phyloP scores from a whole-genome alignment of 2,113 vertebrate genomes.

The Dipodomys stephensi region DNA sequence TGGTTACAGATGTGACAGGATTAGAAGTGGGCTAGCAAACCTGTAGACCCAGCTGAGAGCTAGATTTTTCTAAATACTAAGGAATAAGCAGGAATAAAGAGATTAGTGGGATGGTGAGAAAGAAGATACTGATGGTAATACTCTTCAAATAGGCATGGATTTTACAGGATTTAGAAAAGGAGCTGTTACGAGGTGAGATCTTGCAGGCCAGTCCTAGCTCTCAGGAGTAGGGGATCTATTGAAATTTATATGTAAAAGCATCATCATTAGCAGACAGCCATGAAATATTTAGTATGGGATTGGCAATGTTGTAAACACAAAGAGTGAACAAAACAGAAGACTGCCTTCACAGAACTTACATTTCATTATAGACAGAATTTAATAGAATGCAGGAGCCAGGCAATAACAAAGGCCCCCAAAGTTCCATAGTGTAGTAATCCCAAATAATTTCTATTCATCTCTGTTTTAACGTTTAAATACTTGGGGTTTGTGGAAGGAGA shows the following conservation, averaged over 20 bases:
- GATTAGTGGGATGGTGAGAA: background rate
- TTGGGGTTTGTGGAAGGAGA: background rate
- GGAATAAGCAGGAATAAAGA: background rate
- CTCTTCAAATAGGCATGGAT: background rate
- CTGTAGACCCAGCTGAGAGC: background rate
- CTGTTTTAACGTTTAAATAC: conserved; percentile 1
- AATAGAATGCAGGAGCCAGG: background rate
- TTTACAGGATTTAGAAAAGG: background rate
- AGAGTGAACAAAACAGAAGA: background rate
- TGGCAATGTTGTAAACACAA: background rate
- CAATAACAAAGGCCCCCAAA: background rate
- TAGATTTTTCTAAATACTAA: background rate
- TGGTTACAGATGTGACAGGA: background rate
- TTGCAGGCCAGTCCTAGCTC: background rate
- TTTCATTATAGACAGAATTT: conserved; percentile 27
- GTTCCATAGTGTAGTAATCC: background rate
- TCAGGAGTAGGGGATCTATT: too few relatives aligned
- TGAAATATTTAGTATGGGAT: background rate
- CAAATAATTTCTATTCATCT: background rate
- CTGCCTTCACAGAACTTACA: background rate
- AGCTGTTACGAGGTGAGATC: background rate
- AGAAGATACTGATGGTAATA: background rate
- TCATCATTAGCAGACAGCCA: background rate
- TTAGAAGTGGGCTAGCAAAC: background rate
- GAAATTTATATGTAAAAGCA: too few relatives aligned